Percentiles rank a stretch among this genome's conserved stretches.
These are phyloP conservation scores for Oreotragus oreotragus DNA, from an alignment of 2,113 vertebrate species.

Conservation along the genomic window DNA sequence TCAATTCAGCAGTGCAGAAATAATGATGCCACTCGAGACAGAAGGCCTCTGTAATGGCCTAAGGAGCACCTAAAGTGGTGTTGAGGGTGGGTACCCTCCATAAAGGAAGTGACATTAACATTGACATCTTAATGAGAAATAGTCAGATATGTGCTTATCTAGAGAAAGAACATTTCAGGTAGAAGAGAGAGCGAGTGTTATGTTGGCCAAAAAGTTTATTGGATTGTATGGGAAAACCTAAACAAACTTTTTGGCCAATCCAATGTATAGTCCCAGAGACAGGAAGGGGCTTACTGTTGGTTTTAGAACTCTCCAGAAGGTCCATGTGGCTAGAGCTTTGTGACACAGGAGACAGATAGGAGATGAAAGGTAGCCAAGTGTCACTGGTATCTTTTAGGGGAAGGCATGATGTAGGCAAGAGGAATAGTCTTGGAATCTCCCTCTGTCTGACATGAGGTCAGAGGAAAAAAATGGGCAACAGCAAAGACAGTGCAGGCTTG, in stretches of 20 bases:
- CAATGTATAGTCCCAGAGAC: neutral
- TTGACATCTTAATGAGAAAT: slow-evolving; percentile 25
- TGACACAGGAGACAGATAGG: neutral
- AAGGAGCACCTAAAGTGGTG: slow-evolving; percentile 9
- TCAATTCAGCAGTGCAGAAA: slow-evolving; percentile 23
- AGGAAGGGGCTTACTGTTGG: neutral
- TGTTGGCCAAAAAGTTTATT: neutral
- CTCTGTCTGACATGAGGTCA: neutral
- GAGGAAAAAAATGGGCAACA: neutral
- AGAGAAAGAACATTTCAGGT: neutral
- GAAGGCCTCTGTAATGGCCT: neutral
- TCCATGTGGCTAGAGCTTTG: neutral
- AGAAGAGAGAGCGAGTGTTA: neutral
- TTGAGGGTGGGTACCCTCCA: neutral
- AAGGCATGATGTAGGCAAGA: neutral
- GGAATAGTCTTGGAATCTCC: neutral
- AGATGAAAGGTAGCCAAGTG: neutral
- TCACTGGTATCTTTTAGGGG: neutral
- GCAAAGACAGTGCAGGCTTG: neutral
- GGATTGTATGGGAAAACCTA: neutral
- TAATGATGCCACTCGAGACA: slow-evolving; percentile 47
- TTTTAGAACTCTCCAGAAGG: neutral
- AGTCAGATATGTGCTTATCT: neutral
- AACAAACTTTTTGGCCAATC: neutral
- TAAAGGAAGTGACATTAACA: slow-evolving; percentile 23